A percentile compares a stretch with the other conserved stretches of the same genome.
Evolutionary conservation across 2,797 vertebrate species (phyloP).

Genomic region (Acanthurus lineatus): DNA sequence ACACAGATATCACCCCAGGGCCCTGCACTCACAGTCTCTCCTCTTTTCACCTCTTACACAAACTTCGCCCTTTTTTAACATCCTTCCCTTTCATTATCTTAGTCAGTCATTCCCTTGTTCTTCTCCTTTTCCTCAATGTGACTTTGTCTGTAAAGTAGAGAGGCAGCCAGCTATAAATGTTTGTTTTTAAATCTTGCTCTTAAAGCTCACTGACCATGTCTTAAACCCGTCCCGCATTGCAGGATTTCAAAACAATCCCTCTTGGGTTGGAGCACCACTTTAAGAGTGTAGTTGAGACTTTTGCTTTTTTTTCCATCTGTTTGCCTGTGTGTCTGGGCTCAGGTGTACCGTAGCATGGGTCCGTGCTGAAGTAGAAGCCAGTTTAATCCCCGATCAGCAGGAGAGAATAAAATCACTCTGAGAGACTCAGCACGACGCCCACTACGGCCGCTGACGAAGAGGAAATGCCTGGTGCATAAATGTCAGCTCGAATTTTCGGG

Average conservation of each 20-base stretch:
- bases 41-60: slow-evolving; percentile 52
- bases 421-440: slow-evolving; percentile 49
- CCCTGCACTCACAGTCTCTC: slow-evolving; percentile 50
- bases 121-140: not conserved
- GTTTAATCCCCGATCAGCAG: slow-evolving; percentile 62
- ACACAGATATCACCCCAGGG: slow-evolving; percentile 71
- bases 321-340: slow-evolving; percentile 41
- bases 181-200: not conserved
- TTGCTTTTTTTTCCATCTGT: slow-evolving; percentile 20
- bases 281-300: not conserved
- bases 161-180: not conserved
- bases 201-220: not conserved
- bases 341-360: slow-evolving; percentile 51
- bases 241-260: not conserved
- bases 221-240: not conserved
- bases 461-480: slow-evolving; percentile 33
- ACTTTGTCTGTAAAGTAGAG: slow-evolving; percentile 3
- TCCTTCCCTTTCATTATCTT: slow-evolving; percentile 40
- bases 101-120: slow-evolving; percentile 21
- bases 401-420: slow-evolving; percentile 47
- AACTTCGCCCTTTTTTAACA: slow-evolving; percentile 23
- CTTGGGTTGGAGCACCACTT: not conserved
- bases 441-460: slow-evolving; percentile 8
- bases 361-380: slow-evolving; percentile 47
- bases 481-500: slow-evolving; percentile 47